Evolutionary conservation across 2,888 invertebrate genomes (phyloP), one percentile per base, ranked within the genome.

Genomic region (Drosophila demipolita): DNA sequence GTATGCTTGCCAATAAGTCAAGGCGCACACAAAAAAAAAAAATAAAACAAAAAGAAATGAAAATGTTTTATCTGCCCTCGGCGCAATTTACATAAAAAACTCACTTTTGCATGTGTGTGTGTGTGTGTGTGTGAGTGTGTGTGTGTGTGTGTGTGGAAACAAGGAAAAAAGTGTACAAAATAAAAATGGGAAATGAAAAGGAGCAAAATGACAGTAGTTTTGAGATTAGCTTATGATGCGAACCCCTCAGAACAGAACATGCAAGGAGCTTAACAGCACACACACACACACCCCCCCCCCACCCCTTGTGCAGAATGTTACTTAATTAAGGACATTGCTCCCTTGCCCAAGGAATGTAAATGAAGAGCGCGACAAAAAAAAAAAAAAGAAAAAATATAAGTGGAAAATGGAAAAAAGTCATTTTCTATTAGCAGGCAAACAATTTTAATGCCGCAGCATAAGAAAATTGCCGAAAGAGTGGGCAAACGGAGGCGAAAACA

Each of bases 321-420:
- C 82, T 85, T 89, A 89, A 85, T 85, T 85, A 85, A 82, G 89
- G 64, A 74, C 83, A 88, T 83, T 86, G 89, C 78, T 88, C 88
- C 88, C 83, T 55, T 65, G 81, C 60, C 73, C 73, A 54, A 65
- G 64, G 70, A 74, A 85, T 89, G 89, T 82, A 85, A 85, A 85
- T 85, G 89, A 87, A 77, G 82, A 62, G 63, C 73, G 78, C 63
- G 72, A 59, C 63, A 75, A 29, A 20, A 69, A 64, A 54, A n/a
- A n/a, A 3, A 2, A 11, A 26, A 45, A 35, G 36, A 26, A 8
- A 26, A 20, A 11, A 29, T 48, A 36, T 23, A 29, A 29, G 23
- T 11, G 7, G n/a, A 61, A 57, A 33, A 35, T 35, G 12, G 4
- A 50, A 67, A 68, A 73, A 73, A 83, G 83, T 71, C 73, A 89